A percentile compares a stretch with the other conserved stretches of the same genome.
phyloP scores from a whole-genome alignment of 92 coral and sea anemone genomes.

The Parazoanthus darwini region DNA sequence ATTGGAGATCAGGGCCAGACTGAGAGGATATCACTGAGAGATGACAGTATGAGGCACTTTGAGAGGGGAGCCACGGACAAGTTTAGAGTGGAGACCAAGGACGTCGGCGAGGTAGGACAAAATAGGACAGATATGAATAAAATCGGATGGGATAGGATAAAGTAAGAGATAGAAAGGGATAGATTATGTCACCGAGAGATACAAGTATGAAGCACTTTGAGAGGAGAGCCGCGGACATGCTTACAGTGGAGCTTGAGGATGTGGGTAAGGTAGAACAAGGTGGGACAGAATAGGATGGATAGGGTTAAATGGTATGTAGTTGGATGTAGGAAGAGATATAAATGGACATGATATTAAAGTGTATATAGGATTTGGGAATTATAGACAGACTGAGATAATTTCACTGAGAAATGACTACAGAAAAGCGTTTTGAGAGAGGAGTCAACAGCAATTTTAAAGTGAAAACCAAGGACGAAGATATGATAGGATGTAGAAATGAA shows the following conservation, averaged over 20 bases:
- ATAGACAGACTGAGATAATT: constrained; percentile 49
- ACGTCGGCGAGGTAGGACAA: constrained; percentile 81
- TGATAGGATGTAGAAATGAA: too few relatives aligned
- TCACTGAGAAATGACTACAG: constrained; percentile 66
- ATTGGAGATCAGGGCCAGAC: constrained; percentile 92
- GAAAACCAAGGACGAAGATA: too few relatives aligned
- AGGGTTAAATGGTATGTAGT: not conserved
- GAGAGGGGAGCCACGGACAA: constrained; percentile 75
- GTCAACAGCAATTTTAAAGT: too few relatives aligned
- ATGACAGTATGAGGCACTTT: constrained; percentile 70
- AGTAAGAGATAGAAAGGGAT: constrained; percentile 45
- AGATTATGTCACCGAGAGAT: constrained; percentile 82
- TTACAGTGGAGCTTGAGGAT: constrained; percentile 78
- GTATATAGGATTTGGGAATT: too few relatives aligned
- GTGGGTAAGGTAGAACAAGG: constrained; percentile 72
- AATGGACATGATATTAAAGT: constrained; percentile 45
- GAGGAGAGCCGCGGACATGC: constrained; percentile 72
- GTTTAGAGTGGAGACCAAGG: constrained; percentile 78
- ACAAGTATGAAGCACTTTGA: constrained; percentile 67
- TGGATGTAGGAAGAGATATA: not conserved
- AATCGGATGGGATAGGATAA: not conserved
- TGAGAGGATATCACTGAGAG: constrained; percentile 77
- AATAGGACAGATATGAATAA: too few relatives aligned
- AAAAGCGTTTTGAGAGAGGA: too few relatives aligned
- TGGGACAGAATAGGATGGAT: not conserved